phyloP scores from a whole-genome alignment of 2,113 vertebrate species.

The Onychostruthus taczanowskii region DNA sequence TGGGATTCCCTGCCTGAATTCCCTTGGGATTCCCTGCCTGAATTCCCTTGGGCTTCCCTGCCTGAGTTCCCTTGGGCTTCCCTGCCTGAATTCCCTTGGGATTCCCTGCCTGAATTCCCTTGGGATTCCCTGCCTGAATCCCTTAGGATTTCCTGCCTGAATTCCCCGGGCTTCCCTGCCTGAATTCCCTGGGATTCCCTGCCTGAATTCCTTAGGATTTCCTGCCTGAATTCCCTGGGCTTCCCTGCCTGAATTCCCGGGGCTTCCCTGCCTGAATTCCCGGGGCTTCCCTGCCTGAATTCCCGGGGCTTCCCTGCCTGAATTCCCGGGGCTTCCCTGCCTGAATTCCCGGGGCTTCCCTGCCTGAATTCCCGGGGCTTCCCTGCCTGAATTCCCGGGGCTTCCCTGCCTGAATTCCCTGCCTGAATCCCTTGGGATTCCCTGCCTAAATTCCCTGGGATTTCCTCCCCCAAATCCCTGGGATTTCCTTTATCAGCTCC shows the following conservation, averaged over 20 bases:
- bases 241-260: accelerated
- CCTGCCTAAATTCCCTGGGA: too few species aligned
- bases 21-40: accelerated
- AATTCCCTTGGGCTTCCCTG: accelerated
- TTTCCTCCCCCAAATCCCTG: accelerated
- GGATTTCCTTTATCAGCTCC: background rate
- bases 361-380: too few species aligned
- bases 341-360: background rate
- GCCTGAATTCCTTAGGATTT: accelerated
- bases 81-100: too few species aligned
- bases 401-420: background rate
- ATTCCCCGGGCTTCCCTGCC: background rate
- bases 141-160: accelerated
- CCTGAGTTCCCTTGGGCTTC: accelerated
- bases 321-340: background rate
- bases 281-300: accelerated
- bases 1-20: background rate
- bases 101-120: too few species aligned
- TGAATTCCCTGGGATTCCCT: background rate
- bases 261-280: background rate
- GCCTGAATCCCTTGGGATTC: background rate
- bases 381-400: background rate
- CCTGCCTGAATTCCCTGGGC: background rate
- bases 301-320: accelerated
- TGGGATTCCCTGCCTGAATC: accelerated